Percentiles rank a stretch among this genome's conserved stretches.
Conservation (phyloP, 2,888 invertebrate species). For the Lissonota sp. region DNA sequence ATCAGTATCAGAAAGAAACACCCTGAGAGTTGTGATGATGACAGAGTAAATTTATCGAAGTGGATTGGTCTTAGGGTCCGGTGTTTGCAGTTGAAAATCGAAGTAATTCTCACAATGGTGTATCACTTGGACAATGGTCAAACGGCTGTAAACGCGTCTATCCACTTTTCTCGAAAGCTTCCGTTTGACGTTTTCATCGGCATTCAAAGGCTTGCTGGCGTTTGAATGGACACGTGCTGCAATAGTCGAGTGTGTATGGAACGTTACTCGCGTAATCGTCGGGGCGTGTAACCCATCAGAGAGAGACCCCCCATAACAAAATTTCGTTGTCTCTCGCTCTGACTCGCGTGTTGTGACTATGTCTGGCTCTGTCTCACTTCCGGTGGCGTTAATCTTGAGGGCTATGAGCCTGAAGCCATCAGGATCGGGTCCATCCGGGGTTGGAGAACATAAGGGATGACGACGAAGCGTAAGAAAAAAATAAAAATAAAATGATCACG, state of each 20-base stretch:
- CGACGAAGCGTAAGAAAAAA: conserved; percentile 42
- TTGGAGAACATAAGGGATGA: conserved; percentile 37
- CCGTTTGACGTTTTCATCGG: conserved; percentile 27
- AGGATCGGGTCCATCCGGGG: conserved; percentile 37
- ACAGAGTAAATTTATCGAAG: conserved; percentile 54
- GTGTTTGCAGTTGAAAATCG: background rate
- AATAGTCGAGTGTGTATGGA: conserved; percentile 45
- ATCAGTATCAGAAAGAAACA: too few species aligned
- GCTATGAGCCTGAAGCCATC: conserved; percentile 20
- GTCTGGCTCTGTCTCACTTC: conserved; percentile 67
- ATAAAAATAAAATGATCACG: conserved; percentile 8
- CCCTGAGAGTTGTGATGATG: too few species aligned
- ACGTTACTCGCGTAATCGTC: conserved; percentile 57
- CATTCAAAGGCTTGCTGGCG: conserved; percentile 5
- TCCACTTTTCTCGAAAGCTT: conserved; percentile 47
- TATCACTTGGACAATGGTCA: conserved; percentile 33
- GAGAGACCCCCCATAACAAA: conserved; percentile 25
- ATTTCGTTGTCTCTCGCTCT: conserved; percentile 43
- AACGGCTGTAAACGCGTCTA: conserved; percentile 14
- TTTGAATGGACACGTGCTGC: conserved; percentile 44
- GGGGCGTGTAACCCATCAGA: conserved; percentile 60
- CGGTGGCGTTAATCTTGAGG: conserved; percentile 43
- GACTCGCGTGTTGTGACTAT: conserved; percentile 67
- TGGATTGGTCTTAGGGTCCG: conserved; percentile 15
- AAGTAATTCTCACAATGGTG: conserved; percentile 6